Evolutionary conservation across 2,113 vertebrate species (phyloP), one percentile per base, ranked within the genome.

Genomic region (Chaetura pelagica): DNA sequence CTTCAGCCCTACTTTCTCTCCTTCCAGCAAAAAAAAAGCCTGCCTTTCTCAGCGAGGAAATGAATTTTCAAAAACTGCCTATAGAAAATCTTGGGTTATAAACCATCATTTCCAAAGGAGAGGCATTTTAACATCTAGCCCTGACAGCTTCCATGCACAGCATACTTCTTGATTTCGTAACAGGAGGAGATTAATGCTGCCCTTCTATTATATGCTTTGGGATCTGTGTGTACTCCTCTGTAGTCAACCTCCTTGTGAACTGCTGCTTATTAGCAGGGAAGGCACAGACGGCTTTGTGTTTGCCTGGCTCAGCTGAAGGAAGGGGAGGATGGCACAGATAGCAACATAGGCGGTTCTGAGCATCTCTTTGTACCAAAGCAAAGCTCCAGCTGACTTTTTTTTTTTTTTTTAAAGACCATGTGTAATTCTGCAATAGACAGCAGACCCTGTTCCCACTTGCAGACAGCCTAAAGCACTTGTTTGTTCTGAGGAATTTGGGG

Each of bases 281-380:
- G 94, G 93, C 89, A 96, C 95, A 97, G 95, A 94, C 73, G 0
- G 81, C 95, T 96, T 96, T 94, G 93, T 96, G 93, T 97, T 96
- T 84, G 81, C 21, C 2, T 6, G 1, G 94, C 91, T 92, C 84
- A 49, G 89, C 93, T 91, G 91, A 95, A 94, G 90, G 83, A 84
- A 55, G 3, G 74, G 58, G 74, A 96, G 84, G 84, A 91, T 96
- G 91, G 87, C 93, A 94, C 89, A 92, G 88, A 88, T 34, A 86
- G 89, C 3, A 3, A 49, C 73, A 26, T 17, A 84, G 57, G 78
- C 1, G 35, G 69, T 83, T 95, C 93, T 95, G 87, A 91, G 93
- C 49, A 15, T 89, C 24, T 73, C 94, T 94, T 97, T 97, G 96
- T 97, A 89, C 80, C 4, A 0, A 93, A 68, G 77, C 58, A 79